Evolutionary conservation across 2,113 vertebrate genomes (phyloP).

Genomic region (Phalacrocorax carbo): DNA sequence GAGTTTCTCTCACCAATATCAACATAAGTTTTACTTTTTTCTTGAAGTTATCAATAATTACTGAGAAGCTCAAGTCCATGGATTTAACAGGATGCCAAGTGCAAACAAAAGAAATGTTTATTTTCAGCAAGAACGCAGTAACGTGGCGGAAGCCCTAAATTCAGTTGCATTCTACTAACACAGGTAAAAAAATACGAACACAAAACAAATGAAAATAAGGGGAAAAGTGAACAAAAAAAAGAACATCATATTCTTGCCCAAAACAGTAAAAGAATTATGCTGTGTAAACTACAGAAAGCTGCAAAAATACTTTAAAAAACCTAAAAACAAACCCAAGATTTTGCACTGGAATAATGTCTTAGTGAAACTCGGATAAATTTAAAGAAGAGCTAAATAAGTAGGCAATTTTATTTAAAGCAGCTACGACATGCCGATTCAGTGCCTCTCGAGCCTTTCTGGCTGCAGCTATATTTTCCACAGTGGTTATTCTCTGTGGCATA

Average conservation of each 20-base stretch:
- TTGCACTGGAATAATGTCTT: not conserved
- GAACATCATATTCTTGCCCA: not conserved
- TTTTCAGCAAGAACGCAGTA: not conserved
- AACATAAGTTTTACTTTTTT: not conserved
- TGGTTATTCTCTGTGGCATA: not conserved
- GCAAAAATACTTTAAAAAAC: not conserved
- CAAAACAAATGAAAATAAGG: not conserved
- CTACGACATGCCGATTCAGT: too few relatives aligned
- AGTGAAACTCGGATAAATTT: not conserved
- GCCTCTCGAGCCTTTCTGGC: not conserved
- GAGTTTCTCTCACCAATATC: not conserved
- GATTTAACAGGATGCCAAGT: not conserved
- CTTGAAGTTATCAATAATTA: not conserved
- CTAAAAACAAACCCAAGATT: not conserved
- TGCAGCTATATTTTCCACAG: not conserved
- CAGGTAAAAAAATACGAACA: not conserved
- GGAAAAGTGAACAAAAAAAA: not conserved
- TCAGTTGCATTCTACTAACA: not conserved
- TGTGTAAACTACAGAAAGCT: accelerated
- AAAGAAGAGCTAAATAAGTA: not conserved
- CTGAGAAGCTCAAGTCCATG: not conserved
- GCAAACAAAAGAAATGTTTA: not conserved
- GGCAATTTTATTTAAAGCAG: not conserved
- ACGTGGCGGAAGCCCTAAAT: not conserved
- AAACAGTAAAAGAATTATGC: not conserved